Base-by-base conservation (phyloP, 2,797 vertebrate species). In the Nyctalus aviator region DNA sequence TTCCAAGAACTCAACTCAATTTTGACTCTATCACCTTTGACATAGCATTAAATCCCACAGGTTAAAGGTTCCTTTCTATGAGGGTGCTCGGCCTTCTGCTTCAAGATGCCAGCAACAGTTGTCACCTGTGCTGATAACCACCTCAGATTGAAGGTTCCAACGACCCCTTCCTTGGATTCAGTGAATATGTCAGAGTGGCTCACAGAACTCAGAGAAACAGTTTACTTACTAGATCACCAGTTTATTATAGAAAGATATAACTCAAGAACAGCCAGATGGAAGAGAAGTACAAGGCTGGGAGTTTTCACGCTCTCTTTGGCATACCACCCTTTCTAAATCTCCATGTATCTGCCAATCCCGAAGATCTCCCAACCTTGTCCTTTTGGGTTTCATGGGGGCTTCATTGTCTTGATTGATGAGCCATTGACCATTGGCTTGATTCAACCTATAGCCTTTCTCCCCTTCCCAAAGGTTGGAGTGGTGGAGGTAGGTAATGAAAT, bases 131-230 rank as follows among this genome's bases (percentile, higher is more conserved):
- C 21, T 85, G 21, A 83, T n/a, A 35, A 46, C 12, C 5, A 12
- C 21, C 35, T 88, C 18, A 66, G 25, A 82, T 15, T 2, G 41
- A 5, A 66, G 48, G 35, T 82, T 75, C 69, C 76, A 64, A 75
- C 6, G 12, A 37, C 35, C 23, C 6, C 12, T 7, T 55, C 18
- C 62, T 48, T 48, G n/a, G 30, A 30, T 46, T 75, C 13, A 53
- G 35, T 30, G 72, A 55, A 46, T 73, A 73, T 73, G 57, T 20
- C 50, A 66, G 27, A 64, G 21, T 15, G 10, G 13, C 57, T 55
- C 46, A 93, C 23, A 82, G 46, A 82, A 30, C 46, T 88, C 48
- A 75, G 76, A 75, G 37, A 92, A 73, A 88, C n/a, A 81, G 46
- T 81, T 82, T 82, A 73, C 77, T 88, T 53, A 82, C 35, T 23